Conservation (phyloP, 1,140 invertebrate species). For the Oryzaephilus surinamensis region DNA sequence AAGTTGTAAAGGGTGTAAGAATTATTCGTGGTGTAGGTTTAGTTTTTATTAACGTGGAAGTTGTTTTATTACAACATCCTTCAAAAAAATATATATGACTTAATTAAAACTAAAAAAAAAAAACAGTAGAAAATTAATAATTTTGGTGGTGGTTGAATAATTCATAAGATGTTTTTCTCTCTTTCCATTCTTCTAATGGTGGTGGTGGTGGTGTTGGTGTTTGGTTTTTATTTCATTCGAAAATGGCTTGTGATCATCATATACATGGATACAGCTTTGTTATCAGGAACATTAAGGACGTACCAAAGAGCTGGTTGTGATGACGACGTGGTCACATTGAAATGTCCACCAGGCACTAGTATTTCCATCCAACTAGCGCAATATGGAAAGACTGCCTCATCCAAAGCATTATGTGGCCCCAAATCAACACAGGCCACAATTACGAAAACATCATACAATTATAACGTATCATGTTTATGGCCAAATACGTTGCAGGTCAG, state of each 20-base stretch:
- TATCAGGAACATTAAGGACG: slow-evolving; percentile 77
- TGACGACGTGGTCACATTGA: slow-evolving; percentile 69
- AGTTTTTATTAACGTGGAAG: slow-evolving; percentile 1
- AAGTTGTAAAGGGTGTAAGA: too few relatives aligned
- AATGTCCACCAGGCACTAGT: slow-evolving; percentile 75
- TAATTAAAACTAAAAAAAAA: not conserved
- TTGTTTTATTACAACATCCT: slow-evolving; percentile 5
- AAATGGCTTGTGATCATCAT: too few relatives aligned
- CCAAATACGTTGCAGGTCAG: slow-evolving; percentile 47
- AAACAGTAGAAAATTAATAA: not conserved
- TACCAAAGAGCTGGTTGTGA: slow-evolving; percentile 82
- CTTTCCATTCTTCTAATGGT: slow-evolving; percentile 9
- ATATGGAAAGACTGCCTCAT: slow-evolving; percentile 42
- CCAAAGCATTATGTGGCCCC: slow-evolving; percentile 36
- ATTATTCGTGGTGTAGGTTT: slow-evolving; percentile 6
- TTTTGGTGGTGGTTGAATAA: not conserved
- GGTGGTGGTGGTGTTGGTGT: slow-evolving; percentile 7
- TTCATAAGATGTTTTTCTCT: slow-evolving; percentile 6
- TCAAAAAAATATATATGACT: not conserved
- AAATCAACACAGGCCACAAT: slow-evolving; percentile 30
- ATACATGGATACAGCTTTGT: slow-evolving; percentile 52
- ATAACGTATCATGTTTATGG: slow-evolving; percentile 43
- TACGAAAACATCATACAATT: slow-evolving; percentile 21
- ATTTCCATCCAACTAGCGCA: slow-evolving; percentile 78
- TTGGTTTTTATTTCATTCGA: too few relatives aligned